Base-by-base conservation (phyloP, 2,888 invertebrate species). In the Hydraecia micacea region DNA sequence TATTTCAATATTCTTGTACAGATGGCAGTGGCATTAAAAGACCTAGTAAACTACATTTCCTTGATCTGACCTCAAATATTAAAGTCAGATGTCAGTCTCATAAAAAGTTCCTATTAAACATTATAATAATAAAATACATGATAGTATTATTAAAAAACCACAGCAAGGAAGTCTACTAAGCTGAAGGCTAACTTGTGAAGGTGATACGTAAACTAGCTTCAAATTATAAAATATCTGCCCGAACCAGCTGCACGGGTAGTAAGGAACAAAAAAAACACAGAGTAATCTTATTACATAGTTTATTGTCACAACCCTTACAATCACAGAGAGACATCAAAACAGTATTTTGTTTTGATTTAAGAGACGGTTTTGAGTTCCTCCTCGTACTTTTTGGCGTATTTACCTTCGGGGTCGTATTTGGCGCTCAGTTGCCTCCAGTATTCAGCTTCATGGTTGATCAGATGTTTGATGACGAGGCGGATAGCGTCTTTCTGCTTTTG, bases 371-470 rank as follows among this genome's bases (percentile, higher is more conserved):
- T 90, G 0, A 94, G 91, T 65, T 94, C 93, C 0, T 68, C 73
- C 75, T 95, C 94, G 86, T 95, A 95, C 77, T 91, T 91, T 32
- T 70, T 32, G 58, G 86, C 86, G 89, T 91, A 95, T 77, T 91
- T 92, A 25, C 88, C 87, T 0, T 87, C 76, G 1, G 89, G 89
- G 85, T 95, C 94, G 83, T 93, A 94, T 79, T 93, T 94, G n/a
- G 28, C 78, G 2, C 85, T 80, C 49, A 96, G 91, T 81, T 93
- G 81, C 49, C 79, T 83, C 94, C 95, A 94, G 83, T 90, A 91
- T 0, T 89, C 89, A 0, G 90, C 77, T 75, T 96, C 94, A 0
- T 96, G 67, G 89, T 95, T 95, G 85, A 96, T 94, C 25, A 97
- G 89, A 84, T 95, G 93, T 0, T 80, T 90, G 78, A 97, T 94